A percentile compares a stretch with the other conserved stretches of the same genome.
Conservation (phyloP, 2,888 invertebrate species). For the Podotricha telesiphe region DNA sequence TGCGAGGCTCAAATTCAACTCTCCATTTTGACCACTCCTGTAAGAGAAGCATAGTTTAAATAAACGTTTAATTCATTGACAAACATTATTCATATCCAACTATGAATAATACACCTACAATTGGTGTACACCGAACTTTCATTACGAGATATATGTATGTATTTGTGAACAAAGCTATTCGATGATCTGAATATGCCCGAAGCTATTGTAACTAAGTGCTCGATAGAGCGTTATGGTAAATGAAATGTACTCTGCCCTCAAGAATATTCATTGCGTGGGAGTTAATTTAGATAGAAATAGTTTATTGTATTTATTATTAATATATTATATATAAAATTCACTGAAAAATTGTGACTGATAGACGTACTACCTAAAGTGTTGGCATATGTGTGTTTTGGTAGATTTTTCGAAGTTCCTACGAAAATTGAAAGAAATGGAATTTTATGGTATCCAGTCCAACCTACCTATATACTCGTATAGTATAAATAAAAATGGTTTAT, state of each 20-base stretch:
- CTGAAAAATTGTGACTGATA: too few relatives aligned
- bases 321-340: too few relatives aligned
- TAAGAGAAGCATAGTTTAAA: background rate
- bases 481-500: too few relatives aligned
- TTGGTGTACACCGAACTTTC: conserved; percentile 9
- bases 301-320: too few relatives aligned
- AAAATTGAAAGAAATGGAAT: too few relatives aligned
- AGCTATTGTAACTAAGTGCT: conserved; percentile 10
- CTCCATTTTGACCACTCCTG: too few relatives aligned
- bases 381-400: too few relatives aligned
- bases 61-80: background rate
- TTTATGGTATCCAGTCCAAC: too few relatives aligned
- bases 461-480: too few relatives aligned
- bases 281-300: background rate
- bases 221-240: conserved; percentile 6
- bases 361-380: too few relatives aligned
- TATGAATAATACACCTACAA: conserved; percentile 3
- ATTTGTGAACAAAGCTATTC: conserved; percentile 16
- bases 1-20: too few relatives aligned
- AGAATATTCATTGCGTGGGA: background rate
- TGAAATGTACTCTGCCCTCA: conserved; percentile 5
- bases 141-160: background rate
- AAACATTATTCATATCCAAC: conserved; percentile 4
- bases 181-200: conserved; percentile 8
- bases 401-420: too few relatives aligned